Conservation (phyloP, 2,113 vertebrate species). For the Chamaea fasciata region DNA sequence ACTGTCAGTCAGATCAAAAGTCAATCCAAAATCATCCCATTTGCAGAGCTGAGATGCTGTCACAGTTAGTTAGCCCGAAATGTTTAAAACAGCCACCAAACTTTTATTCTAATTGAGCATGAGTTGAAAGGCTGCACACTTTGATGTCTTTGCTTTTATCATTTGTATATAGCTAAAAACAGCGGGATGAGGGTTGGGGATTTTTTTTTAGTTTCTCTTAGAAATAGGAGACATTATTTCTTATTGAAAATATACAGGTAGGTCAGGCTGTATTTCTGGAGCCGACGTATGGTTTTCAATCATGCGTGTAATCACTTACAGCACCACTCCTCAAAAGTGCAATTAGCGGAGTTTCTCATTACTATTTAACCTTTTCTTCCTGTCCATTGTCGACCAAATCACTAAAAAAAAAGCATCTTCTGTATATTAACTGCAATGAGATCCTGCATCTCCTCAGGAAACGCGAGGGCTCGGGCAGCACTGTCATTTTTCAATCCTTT, state of each 20-base stretch:
- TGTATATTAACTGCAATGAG: neutral
- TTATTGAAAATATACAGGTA: constrained; percentile 78
- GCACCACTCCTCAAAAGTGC: constrained; percentile 23
- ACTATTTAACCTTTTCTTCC: constrained; percentile 47
- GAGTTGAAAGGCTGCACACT: constrained; percentile 79
- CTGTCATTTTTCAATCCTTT: neutral
- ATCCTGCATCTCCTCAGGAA: neutral
- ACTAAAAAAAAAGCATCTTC: neutral
- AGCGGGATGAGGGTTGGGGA: neutral
- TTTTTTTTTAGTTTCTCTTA: neutral
- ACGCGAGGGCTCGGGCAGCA: neutral
- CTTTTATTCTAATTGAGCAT: constrained; percentile 85
- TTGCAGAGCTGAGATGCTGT: constrained; percentile 76
- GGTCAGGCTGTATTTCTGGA: constrained; percentile 55
- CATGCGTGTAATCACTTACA: constrained; percentile 52
- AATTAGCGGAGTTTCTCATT: constrained; percentile 32
- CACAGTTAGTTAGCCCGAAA: constrained; percentile 80
- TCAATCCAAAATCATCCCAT: constrained; percentile 76
- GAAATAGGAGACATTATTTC: constrained; percentile 63
- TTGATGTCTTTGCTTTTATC: constrained; percentile 82
- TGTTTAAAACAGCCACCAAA: constrained; percentile 83
- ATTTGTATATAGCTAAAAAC: constrained; percentile 79
- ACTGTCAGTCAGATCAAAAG: constrained; percentile 84
- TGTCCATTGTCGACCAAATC: neutral
- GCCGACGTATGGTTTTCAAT: constrained; percentile 26